A percentile compares a stretch with the other conserved stretches of the same genome.
Conservation (phyloP, 2,797 vertebrate species). For the Melanotaenia pygmaea region DNA sequence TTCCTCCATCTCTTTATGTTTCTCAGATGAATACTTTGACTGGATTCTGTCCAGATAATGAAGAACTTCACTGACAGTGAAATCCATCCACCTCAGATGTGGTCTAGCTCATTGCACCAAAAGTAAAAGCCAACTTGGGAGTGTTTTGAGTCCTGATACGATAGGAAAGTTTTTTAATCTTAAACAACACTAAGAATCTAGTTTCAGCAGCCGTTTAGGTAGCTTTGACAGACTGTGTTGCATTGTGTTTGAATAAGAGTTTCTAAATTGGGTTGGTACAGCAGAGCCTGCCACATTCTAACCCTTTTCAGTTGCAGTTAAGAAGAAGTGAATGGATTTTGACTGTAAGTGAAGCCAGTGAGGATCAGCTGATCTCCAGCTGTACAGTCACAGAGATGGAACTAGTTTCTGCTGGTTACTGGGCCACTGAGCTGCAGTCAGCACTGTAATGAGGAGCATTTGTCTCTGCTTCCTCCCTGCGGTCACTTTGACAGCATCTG, state of each 20-base stretch:
- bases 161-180: slow-evolving; percentile 2
- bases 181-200: slow-evolving; percentile 17
- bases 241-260: slow-evolving; percentile 12
- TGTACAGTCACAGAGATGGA: slow-evolving; percentile 50
- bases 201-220: slow-evolving; percentile 19
- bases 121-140: slow-evolving; percentile 36
- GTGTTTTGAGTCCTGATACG: slow-evolving; percentile 15
- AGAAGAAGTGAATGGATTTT: slow-evolving; percentile 44
- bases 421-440: slow-evolving; percentile 68
- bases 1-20: slow-evolving; percentile 50
- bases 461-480: slow-evolving; percentile 76
- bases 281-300: slow-evolving; percentile 39
- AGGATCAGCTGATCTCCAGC: slow-evolving; percentile 73
- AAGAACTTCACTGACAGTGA: slow-evolving; percentile 44
- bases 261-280: slow-evolving; percentile 40
- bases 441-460: slow-evolving; percentile 73
- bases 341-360: slow-evolving; percentile 56
- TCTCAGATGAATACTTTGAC: slow-evolving; percentile 57
- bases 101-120: slow-evolving; percentile 33
- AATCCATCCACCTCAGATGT: slow-evolving; percentile 54
- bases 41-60: slow-evolving; percentile 58
- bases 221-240: slow-evolving; percentile 7
- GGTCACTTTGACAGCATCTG: slow-evolving; percentile 76
- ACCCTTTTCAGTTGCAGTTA: slow-evolving; percentile 37
- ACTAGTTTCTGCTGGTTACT: slow-evolving; percentile 67